Base-by-base conservation (phyloP, 2,113 vertebrate genomes). In the Albula glossodonta region DNA sequence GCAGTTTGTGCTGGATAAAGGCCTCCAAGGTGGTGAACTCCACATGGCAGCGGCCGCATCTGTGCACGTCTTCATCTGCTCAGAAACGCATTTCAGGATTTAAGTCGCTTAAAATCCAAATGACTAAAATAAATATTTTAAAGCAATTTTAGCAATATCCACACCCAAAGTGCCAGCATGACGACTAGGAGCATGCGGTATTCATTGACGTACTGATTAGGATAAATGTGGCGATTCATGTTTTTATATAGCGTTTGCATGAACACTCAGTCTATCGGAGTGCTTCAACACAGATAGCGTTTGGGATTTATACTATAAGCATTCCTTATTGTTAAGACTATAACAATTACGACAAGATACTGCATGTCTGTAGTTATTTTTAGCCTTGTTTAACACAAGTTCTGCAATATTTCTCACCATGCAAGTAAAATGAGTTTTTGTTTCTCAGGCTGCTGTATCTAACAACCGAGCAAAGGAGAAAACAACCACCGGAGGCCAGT, bases 1-100 rank as follows among this genome's bases (percentile, higher is more conserved):
- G 97, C 19, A 99, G 87, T 84, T 99, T 99, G 93, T 99, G 98
- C 60, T 99, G 98, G 78, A 99, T 98, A 22, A 99, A 99, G 77
- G 96, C 95, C 85, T 99, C 96, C 95, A 99, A 87, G n/a, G 96
- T 93, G 15, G 96, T 96, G 91, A 99, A 99, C 94, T 99, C 98
- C 0, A 93, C 66, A 88, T 97, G 97, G 93, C 98, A 99, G 81
- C 98, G 97, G 5, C 98, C 98, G 0, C 98, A 99, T 87, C 93
- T 96, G 80, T 82, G 80, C 52, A 82, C 63, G 56, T 86, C 81
- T 66, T 86, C 85, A 82, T 82, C 85, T 82, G 25, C 80, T 13
- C 48, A 12, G 19, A 81, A 63, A 81, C 6, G 53, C 25, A 66
- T 66, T 60, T 22, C 53, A 60, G 31, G 22, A 31, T 41, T 7